Base-by-base conservation (phyloP, 2,113 vertebrate genomes). In the Hippolais icterina region DNA sequence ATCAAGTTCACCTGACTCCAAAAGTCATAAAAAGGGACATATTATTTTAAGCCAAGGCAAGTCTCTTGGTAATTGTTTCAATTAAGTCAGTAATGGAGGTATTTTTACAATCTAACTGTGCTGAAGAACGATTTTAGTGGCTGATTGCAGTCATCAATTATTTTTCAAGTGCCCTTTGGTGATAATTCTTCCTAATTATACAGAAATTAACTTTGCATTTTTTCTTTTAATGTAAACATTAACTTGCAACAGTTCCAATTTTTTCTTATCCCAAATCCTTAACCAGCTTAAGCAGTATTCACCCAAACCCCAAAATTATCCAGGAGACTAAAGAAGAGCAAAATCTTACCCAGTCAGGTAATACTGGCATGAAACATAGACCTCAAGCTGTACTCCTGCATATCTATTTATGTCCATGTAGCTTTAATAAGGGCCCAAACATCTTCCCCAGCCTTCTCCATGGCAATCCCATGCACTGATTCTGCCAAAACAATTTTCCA, bases 401-500 rank as follows among this genome's bases (percentile, higher is more conserved):
- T 49, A 23, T 49, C 20, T 49, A 3, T 29, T 11, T 46, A 23
- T 17, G 18, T 59, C 64, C 52, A 7, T 41, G 9, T 54, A 44
- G 44, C 87, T 87, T 91, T 82, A 82, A 68, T 8, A 52, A 68
- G 47, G 65, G 57, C 56, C 49, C 54, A 95, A 64, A 84, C 44
- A 42, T 54, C 64, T 71, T 69, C 24, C 37, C 12, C 76, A 90
- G 75, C 23, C 65, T 70, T 59, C 70, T 71, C 66, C 50, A 7
- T 28, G 79, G 79, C 63, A 57, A 37, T 86, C 54, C 37, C 81
- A 63, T 24, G 33, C 15, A 29, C 9, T 27, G 56, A 76, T 44
- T 71, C 74, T 82, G 90, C 84, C 95, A 94, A 79, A 6, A 3
- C 33, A 89, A 63, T 27, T 63, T 84, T 84, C 85, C 87, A 94